Base-by-base conservation (phyloP, 2,113 vertebrate species). In the Zosterops borbonicus region DNA sequence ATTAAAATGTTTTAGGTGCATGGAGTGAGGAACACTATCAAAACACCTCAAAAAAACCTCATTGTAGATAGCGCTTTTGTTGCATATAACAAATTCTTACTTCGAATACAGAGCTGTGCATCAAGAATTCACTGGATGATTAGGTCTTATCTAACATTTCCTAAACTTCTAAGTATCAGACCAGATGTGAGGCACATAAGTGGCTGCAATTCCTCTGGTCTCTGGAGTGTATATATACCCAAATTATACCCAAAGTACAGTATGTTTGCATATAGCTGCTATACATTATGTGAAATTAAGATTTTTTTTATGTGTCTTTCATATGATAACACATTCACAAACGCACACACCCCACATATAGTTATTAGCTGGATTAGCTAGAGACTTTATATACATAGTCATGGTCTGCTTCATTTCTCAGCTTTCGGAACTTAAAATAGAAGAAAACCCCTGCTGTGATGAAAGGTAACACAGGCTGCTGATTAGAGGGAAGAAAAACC, bases 381-480 rank as follows among this genome's bases (percentile, higher is more conserved):
- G 20, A 74, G 31, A 83, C 35, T 83, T 89, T 82, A 86, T 92
- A n/a, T 75, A 86, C 75, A 55, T 74, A 88, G 86, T 55, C 53
- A 81, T 5, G 3, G 7, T 42, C 70, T 79, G n/a, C 75, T 90
- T 94, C 3, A 74, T 35, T 94, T 75, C 71, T 83, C 63, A 83
- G 35, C 42, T 86, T 95, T 80, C 8, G 3, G 46, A 92, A 90
- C 41, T 60, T 63, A 68, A 90, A 92, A 65, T n/a, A 85, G 78
- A 82, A 69, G 27, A 71, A 64, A 37, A 65, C 14, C 29, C 58
- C 67, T 8, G 5, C 88, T 73, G 82, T 58, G 85, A 90, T 65
- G 62, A 68, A 88, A 90, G 63, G 82, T 86, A 92, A 44, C 22
- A 62, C n/a, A 96, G 65, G n/a, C 65, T 85, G 53, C n/a, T 69